Evolutionary conservation across 2,888 invertebrate species (phyloP).

Genomic region (Acronicta leporina): DNA sequence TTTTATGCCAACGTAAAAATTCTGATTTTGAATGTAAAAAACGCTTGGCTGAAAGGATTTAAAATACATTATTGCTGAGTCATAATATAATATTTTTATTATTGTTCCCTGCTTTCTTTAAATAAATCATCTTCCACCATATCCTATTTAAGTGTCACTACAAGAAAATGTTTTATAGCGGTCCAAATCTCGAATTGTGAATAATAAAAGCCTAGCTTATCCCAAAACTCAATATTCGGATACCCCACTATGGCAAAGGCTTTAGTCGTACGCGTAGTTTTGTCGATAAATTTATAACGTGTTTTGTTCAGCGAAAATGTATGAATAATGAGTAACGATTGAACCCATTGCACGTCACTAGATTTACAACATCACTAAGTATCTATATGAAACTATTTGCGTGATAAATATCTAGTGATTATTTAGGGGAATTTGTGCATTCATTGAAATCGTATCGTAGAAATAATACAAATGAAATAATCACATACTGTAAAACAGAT

Average conservation of each 20-base stretch:
- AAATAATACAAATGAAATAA: slow-evolving; percentile 1
- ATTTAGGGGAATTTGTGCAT: not conserved
- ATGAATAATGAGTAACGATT: slow-evolving; percentile 33
- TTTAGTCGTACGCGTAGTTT: slow-evolving; percentile 9
- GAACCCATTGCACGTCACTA: slow-evolving; percentile 18
- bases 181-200: slow-evolving; percentile 26
- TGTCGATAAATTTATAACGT: slow-evolving; percentile 28
- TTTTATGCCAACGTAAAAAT: too few species aligned
- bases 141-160: slow-evolving; percentile 13
- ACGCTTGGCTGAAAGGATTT: too few species aligned
- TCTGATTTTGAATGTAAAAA: too few species aligned
- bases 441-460: not conserved
- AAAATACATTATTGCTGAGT: too few species aligned
- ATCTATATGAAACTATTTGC: slow-evolving; percentile 5
- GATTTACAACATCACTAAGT: slow-evolving; percentile 1
- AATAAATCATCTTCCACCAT: slow-evolving; percentile 1
- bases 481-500: not conserved
- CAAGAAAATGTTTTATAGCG: slow-evolving; percentile 20
- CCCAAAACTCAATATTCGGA: slow-evolving; percentile 23
- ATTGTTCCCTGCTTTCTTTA: too few species aligned
- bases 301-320: slow-evolving; percentile 23
- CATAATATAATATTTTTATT: too few species aligned
- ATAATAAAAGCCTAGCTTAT: slow-evolving; percentile 32
- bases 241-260: slow-evolving; percentile 8
- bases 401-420: slow-evolving; percentile 3